Percentiles rank a stretch among this genome's conserved stretches.
These are phyloP conservation scores for Panagrolaimus sp. DNA, from an alignment of 1,140 invertebrate genomes.

Conservation along the genomic window DNA sequence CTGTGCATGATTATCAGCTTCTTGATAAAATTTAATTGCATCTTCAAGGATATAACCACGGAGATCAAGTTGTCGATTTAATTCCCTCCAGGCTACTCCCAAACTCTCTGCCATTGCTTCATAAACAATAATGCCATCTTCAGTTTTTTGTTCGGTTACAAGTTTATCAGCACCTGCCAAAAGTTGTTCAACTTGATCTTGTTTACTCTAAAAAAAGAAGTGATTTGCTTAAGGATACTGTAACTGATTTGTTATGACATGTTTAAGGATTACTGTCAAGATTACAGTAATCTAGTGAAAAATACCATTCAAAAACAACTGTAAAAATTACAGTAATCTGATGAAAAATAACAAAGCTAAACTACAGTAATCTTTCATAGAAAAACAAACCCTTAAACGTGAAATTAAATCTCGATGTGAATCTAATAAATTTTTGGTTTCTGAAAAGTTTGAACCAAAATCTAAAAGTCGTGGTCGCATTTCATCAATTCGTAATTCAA, in stretches of 20 bases:
- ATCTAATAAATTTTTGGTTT: constrained; percentile 70
- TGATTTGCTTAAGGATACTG: constrained; percentile 14
- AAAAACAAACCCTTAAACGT: constrained; percentile 72
- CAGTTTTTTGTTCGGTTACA: constrained; percentile 71
- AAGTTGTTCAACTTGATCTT: constrained; percentile 81
- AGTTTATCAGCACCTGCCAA: constrained; percentile 76
- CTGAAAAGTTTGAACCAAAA: constrained; percentile 71
- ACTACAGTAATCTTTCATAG: background rate
- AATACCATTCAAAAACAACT: no score
- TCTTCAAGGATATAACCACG: constrained; percentile 72
- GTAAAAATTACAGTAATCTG: no score
- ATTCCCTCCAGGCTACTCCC: constrained; percentile 77
- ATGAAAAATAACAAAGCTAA: no score
- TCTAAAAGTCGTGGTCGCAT: constrained; percentile 75
- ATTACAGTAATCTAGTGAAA: no score
- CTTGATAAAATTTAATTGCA: constrained; percentile 59
- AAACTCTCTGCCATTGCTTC: constrained; percentile 80
- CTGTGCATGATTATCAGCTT: constrained; percentile 36
- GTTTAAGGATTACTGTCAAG: no score
- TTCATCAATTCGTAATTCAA: constrained; percentile 77
- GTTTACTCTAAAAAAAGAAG: constrained; percentile 72
- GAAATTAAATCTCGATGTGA: constrained; percentile 76
- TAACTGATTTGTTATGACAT: no score
- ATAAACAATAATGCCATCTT: constrained; percentile 58
- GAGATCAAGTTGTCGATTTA: constrained; percentile 73